These are phyloP conservation scores for Leptinotarsa rubiginosa DNA, from an alignment of 2,888 invertebrate species.

Conservation along the genomic window DNA sequence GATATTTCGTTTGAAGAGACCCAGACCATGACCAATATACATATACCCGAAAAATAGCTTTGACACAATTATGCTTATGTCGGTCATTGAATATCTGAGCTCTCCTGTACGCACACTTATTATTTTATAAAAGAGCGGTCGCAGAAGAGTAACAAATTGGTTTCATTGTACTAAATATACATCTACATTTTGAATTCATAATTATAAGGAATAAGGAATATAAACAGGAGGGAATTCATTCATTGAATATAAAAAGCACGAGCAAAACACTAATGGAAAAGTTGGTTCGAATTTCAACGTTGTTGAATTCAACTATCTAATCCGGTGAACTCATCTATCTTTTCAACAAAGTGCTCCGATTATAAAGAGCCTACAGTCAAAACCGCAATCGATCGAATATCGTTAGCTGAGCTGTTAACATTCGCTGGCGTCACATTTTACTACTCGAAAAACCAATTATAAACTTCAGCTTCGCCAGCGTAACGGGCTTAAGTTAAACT, in stretches of 20 bases:
- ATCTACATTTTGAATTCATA: too few relatives aligned
- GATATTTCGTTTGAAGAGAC: too few relatives aligned
- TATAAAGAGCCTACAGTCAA: neutral
- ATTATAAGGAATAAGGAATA: too few relatives aligned
- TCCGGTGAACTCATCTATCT: neutral
- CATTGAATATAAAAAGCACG: neutral
- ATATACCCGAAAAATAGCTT: too few relatives aligned
- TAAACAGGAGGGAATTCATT: too few relatives aligned
- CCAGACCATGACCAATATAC: too few relatives aligned
- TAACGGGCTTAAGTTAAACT: constrained; percentile 22
- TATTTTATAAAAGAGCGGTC: too few relatives aligned
- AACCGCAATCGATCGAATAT: constrained; percentile 25
- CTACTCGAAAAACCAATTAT: constrained; percentile 27
- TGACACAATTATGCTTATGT: too few relatives aligned
- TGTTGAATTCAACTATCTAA: neutral
- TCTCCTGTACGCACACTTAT: too few relatives aligned
- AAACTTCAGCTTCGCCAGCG: constrained; percentile 20
- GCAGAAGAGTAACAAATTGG: too few relatives aligned
- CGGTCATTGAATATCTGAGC: too few relatives aligned
- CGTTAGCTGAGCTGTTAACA: constrained; percentile 26
- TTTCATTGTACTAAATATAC: too few relatives aligned
- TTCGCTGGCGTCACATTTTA: constrained; percentile 20
- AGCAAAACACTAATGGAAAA: constrained; percentile 5
- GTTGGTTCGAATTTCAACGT: neutral
- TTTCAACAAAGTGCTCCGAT: neutral